phyloP scores from a whole-genome alignment of 2,888 invertebrate genomes.

The Silvanus unidentatus region DNA sequence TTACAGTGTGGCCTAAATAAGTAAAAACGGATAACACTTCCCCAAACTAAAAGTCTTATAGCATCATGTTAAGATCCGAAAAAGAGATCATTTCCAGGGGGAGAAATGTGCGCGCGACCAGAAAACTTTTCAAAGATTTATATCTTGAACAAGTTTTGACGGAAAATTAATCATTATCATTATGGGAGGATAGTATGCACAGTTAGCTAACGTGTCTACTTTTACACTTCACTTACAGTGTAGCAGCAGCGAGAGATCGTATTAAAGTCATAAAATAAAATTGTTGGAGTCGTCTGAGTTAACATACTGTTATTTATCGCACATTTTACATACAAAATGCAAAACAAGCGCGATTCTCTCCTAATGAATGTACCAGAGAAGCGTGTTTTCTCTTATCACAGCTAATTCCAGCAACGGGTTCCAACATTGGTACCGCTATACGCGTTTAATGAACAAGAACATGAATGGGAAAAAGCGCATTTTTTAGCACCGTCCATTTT shows the following conservation, averaged over 20 bases:
- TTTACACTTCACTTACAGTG: slow-evolving; percentile 27
- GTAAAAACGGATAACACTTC: slow-evolving; percentile 15
- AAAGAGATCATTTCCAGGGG: slow-evolving; percentile 19
- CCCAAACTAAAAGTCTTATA: too few species aligned
- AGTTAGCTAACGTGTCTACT: slow-evolving; percentile 28
- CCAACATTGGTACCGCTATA: too few species aligned
- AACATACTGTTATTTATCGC: slow-evolving; percentile 22
- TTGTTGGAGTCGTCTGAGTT: slow-evolving; percentile 2
- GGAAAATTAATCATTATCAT: slow-evolving; percentile 34
- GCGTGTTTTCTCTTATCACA: too few species aligned
- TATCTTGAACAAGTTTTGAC: slow-evolving; percentile 32
- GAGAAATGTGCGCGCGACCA: slow-evolving; percentile 13
- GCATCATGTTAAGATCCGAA: neutral
- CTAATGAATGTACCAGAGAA: too few species aligned
- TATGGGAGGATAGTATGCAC: slow-evolving; percentile 18
- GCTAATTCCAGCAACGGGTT: too few species aligned
- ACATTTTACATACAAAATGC: slow-evolving; percentile 15
- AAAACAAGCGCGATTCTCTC: slow-evolving; percentile 10
- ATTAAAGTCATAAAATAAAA: slow-evolving; percentile 17
- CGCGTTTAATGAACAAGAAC: too few species aligned
- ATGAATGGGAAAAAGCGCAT: too few species aligned
- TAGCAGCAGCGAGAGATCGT: slow-evolving; percentile 5
- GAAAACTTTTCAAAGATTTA: slow-evolving; percentile 26
- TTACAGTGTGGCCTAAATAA: slow-evolving; percentile 28
- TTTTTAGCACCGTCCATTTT: too few species aligned